Evolutionary conservation across 1,140 invertebrate genomes (phyloP).

Genomic region (Drosophila dunni): DNA sequence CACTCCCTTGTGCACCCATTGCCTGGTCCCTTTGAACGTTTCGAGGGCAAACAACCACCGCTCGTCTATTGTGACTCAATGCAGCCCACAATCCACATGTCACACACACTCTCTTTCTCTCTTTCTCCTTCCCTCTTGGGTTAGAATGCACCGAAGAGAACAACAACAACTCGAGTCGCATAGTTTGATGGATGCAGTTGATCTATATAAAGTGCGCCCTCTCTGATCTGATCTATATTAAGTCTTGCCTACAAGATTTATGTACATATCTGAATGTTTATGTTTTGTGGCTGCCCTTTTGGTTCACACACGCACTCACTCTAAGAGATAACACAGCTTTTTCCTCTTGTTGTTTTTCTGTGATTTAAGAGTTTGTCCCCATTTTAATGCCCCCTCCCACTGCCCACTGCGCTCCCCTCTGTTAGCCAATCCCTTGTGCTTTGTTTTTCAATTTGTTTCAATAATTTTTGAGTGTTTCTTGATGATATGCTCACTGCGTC

Average conservation of each 20-base stretch:
- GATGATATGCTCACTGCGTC: constrained; percentile 45
- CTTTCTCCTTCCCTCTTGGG: constrained; percentile 1
- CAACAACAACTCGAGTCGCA: constrained; percentile 11
- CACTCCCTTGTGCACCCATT: constrained; percentile 24
- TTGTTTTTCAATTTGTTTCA: constrained; percentile 61
- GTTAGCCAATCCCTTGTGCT: constrained; percentile 9
- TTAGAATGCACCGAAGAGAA: constrained; percentile 21
- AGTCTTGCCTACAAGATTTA: constrained; percentile 16
- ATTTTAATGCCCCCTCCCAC: not conserved
- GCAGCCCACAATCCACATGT: constrained; percentile 13
- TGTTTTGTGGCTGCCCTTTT: constrained; percentile 44
- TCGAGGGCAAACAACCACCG: constrained; percentile 37
- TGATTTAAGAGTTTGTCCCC: constrained; percentile 42
- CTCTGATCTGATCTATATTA: constrained; percentile 13
- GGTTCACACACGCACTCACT: constrained; percentile 1
- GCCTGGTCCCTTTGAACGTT: constrained; percentile 8
- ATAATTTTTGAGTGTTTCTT: constrained; percentile 38
- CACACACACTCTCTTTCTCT: constrained; percentile 13
- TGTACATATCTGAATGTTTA: constrained; percentile 13
- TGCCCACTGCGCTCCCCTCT: not conserved
- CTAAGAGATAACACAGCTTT: constrained; percentile 21
- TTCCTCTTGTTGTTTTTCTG: constrained; percentile 26
- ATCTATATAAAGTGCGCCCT: not conserved
- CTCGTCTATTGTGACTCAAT: not conserved
- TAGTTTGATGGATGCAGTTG: not conserved